Base-by-base conservation (phyloP, 2,113 vertebrate genomes). In the Nestor notabilis region DNA sequence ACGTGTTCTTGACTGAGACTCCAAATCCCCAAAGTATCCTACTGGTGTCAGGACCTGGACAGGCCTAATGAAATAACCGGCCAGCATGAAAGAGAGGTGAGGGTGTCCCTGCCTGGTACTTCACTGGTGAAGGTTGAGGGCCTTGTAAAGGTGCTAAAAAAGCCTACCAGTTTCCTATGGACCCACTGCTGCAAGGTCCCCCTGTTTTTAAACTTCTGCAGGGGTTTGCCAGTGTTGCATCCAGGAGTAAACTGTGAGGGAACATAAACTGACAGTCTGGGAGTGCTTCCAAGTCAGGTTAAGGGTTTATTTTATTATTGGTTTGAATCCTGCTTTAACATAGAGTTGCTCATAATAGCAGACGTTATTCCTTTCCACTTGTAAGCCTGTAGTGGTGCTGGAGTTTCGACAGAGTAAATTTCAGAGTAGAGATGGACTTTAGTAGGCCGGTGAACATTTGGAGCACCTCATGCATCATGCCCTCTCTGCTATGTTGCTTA, bases 21-120 rank as follows among this genome's bases (percentile, higher is more conserved):
- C 50, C 33, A 88, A 46, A 31, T 33, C 5, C 7, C 5, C 5
- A 60, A 60, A 18, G 2, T 4, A 27, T 61, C 14, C 11, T 64
- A 6, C 1, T 24, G 10, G 2, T 60, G 17, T 33, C 19, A 41
- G n/a, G 15, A 13, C 65, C 37, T 21, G 29, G n/a, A 18, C 8
- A 46, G 31, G 46, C 3, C 18, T 78, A 37, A 24, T 33, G 8
- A 2, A 27, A 28, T 69, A 17, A 37, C 25, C 3, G 21, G 5
- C 7, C 19, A 88, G 43, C 18, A 25, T 0, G 0, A 33, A 60
- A 68, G 17, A 53, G 11, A 27, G 3, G 1, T 69, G 49, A 60
- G 24, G 24, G 35, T 64, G 19, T 28, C 15, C 7, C 23, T 66
- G 39, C 19, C 4, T 50, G 11, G 5, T 31, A 56, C 3, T 31